A percentile compares a stretch with the other conserved stretches of the same genome.
These are phyloP conservation scores for Eupithecia insigniata DNA, from an alignment of 2,888 invertebrate species.

Conservation along the genomic window DNA sequence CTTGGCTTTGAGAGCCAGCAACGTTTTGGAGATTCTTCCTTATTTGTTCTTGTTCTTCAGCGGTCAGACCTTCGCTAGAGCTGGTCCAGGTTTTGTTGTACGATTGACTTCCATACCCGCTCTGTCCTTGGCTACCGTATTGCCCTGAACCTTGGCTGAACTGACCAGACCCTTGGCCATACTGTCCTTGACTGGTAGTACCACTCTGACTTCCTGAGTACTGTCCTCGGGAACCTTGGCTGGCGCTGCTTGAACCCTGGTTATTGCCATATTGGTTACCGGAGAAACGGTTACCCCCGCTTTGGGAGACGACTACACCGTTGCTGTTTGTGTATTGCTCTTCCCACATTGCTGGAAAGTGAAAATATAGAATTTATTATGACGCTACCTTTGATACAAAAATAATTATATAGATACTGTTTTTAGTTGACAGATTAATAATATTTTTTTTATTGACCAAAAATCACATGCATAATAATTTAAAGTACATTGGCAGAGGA, in stretches of 20 bases:
- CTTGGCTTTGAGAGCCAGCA: constrained; percentile 50
- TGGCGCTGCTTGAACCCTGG: constrained; percentile 44
- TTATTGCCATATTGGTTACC: constrained; percentile 17
- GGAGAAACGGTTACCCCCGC: constrained; percentile 30
- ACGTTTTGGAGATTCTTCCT: constrained; percentile 58
- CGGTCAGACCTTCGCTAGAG: constrained; percentile 58
- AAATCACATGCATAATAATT: too few relatives aligned
- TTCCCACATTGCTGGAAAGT: constrained; percentile 49
- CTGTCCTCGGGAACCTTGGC: constrained; percentile 10
- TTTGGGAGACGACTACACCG: constrained; percentile 43
- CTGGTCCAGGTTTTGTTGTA: constrained; percentile 64
- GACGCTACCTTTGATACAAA: background rate
- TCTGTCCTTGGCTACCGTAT: constrained; percentile 41
- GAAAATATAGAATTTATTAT: background rate
- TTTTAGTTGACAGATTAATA: background rate
- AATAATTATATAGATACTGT: background rate
- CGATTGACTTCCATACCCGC: constrained; percentile 46
- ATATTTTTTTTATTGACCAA: too few relatives aligned
- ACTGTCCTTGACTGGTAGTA: constrained; percentile 1
- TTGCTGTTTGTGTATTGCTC: constrained; percentile 47
- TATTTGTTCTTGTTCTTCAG: constrained; percentile 67
- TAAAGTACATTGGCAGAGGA: too few relatives aligned
- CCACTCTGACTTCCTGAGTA: constrained; percentile 36
- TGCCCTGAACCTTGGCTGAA: constrained; percentile 34
- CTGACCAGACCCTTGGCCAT: constrained; percentile 38